Conservation (phyloP, 2,888 invertebrate genomes). For the Leptogaster cylindrica region DNA sequence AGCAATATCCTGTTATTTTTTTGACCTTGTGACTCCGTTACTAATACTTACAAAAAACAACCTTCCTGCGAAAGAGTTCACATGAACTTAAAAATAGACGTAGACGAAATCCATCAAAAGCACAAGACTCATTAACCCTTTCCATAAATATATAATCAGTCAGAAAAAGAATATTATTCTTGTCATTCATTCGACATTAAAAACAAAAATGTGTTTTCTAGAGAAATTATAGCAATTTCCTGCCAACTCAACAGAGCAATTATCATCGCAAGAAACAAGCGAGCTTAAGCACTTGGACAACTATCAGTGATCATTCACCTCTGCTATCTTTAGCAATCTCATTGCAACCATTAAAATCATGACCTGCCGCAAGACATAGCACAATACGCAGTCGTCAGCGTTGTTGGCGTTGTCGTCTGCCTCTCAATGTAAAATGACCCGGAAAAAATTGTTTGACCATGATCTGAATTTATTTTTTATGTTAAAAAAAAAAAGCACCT, state of each 20-base stretch:
- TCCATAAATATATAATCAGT: no score
- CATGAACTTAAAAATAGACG: no score
- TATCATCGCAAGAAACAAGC: slow-evolving; percentile 18
- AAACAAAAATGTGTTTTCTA: not conserved
- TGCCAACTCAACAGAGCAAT: slow-evolving; percentile 10
- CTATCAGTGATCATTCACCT: slow-evolving; percentile 31
- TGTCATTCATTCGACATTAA: no score
- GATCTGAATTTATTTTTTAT: slow-evolving; percentile 32
- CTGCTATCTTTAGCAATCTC: slow-evolving; percentile 28
- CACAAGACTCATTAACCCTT: no score
- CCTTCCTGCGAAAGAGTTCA: no score
- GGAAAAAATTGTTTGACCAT: slow-evolving; percentile 8
- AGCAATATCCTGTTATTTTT: no score
- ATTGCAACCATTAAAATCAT: slow-evolving; percentile 16
- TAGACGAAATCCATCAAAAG: no score
- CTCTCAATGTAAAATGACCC: slow-evolving; percentile 18
- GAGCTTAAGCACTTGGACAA: slow-evolving; percentile 11
- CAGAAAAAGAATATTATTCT: no score
- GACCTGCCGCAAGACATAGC: slow-evolving; percentile 27
- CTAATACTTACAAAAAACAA: no score
- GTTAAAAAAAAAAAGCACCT: not conserved
- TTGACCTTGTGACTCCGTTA: no score
- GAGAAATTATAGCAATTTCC: slow-evolving; percentile 12
- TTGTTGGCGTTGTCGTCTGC: not conserved
- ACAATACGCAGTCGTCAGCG: slow-evolving; percentile 21